phyloP scores from a whole-genome alignment of 2,888 invertebrate species.

The Leucozona laternaria region DNA sequence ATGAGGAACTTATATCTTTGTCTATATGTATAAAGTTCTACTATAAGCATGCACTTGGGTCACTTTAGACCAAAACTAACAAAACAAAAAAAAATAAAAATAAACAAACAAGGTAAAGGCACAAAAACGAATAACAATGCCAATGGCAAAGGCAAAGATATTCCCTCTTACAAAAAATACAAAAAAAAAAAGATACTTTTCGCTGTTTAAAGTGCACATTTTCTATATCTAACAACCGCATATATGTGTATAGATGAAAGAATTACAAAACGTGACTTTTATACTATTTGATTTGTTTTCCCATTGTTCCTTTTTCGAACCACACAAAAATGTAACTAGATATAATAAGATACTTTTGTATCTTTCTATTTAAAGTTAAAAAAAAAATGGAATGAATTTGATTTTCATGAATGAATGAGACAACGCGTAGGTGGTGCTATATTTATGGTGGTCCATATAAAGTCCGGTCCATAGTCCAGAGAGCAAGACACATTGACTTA shows the following conservation, averaged over 20 bases:
- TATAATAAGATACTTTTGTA: slow-evolving; percentile 25
- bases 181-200: slow-evolving; percentile 3
- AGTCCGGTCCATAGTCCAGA: slow-evolving; percentile 7
- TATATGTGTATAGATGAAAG: not conserved
- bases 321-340: not conserved
- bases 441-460: slow-evolving; percentile 33
- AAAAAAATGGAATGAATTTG: slow-evolving; percentile 14
- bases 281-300: slow-evolving; percentile 65
- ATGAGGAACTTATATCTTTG: slow-evolving; percentile 1
- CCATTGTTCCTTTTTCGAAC: slow-evolving; percentile 62
- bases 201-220: slow-evolving; percentile 37
- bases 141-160: slow-evolving; percentile 54
- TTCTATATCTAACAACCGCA: slow-evolving; percentile 9
- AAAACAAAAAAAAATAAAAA: not conserved
- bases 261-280: slow-evolving; percentile 65
- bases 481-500: slow-evolving; percentile 56
- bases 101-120: not conserved
- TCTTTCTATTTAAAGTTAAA: slow-evolving; percentile 25
- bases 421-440: slow-evolving; percentile 53
- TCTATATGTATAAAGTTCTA: not conserved
- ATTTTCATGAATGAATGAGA: slow-evolving; percentile 69
- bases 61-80: not conserved
- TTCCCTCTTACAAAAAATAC: slow-evolving; percentile 24
- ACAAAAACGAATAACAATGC: slow-evolving; percentile 40
- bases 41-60: slow-evolving; percentile 21